Conservation (phyloP, 2,113 vertebrate genomes). For the Scortum barcoo region DNA sequence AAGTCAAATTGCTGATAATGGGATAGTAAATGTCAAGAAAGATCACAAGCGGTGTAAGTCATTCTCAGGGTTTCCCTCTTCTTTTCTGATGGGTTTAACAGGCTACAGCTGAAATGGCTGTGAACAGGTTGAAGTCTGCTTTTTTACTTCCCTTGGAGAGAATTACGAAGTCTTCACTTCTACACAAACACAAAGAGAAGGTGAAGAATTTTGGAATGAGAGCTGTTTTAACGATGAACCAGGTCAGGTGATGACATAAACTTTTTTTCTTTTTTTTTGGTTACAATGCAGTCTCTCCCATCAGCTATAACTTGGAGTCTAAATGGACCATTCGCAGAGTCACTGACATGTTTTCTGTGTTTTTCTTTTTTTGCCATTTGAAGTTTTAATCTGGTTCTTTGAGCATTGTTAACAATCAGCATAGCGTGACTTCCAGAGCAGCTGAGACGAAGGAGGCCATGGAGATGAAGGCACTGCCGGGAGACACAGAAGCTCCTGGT, state of each 20-base stretch:
- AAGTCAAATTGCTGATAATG: constrained; percentile 47
- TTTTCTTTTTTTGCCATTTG: constrained; percentile 54
- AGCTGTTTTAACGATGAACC: constrained; percentile 16
- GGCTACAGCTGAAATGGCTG: constrained; percentile 41
- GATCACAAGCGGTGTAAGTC: constrained; percentile 39
- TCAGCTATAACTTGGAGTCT: constrained; percentile 36
- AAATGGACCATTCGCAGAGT: constrained; percentile 47
- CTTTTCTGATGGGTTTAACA: constrained; percentile 65
- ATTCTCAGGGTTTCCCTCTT: constrained; percentile 43
- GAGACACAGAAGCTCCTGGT: constrained; percentile 17
- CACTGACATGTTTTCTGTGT: constrained; percentile 49
- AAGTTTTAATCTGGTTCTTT: constrained; percentile 66
- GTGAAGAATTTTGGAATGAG: constrained; percentile 20
- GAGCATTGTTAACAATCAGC: constrained; percentile 54
- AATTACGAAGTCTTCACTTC: constrained; percentile 19
- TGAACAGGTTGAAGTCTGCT: constrained; percentile 62
- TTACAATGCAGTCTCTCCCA: not conserved
- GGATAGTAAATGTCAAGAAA: constrained; percentile 51
- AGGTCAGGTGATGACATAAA: constrained; percentile 33
- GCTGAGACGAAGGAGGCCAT: constrained; percentile 44
- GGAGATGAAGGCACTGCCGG: constrained; percentile 31
- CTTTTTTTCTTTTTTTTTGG: constrained; percentile 14
- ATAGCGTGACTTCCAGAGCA: constrained; percentile 53
- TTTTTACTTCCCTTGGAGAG: constrained; percentile 41
- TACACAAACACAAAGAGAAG: constrained; percentile 39